Evolutionary conservation across 2,797 vertebrate species (phyloP).

Genomic region (Limosa lapponica): DNA sequence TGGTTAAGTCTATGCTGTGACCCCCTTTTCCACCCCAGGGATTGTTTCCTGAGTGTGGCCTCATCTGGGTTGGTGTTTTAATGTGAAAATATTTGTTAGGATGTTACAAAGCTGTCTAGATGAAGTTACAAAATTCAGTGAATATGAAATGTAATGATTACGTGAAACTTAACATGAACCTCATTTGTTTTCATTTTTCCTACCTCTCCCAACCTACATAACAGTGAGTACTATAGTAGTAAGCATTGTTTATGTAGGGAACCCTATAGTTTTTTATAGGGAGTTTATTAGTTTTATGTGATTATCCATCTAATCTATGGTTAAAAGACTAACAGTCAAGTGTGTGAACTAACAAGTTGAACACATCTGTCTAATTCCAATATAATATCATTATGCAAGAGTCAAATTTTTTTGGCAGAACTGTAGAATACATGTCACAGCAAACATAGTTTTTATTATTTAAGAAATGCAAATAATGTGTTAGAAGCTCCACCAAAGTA

Average conservation of each 20-base stretch:
- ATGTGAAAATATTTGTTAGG: background rate
- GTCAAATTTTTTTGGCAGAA: background rate
- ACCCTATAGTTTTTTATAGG: background rate
- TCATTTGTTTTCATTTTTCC: background rate
- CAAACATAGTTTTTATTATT: background rate
- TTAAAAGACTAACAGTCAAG: background rate
- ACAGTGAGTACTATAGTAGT: background rate
- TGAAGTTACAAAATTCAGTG: background rate
- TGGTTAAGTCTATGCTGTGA: slow-evolving; percentile 1
- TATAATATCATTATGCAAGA: background rate
- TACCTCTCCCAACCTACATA: background rate
- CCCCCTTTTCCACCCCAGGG: background rate
- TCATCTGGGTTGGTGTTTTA: background rate
- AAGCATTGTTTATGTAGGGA: background rate
- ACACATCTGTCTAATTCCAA: background rate
- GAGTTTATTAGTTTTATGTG: background rate
- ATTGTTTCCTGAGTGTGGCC: background rate
- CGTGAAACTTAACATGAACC: background rate
- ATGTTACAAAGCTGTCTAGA: background rate
- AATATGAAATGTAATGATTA: background rate
- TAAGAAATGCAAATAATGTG: background rate
- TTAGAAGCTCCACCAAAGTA: background rate
- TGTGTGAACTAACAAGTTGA: background rate
- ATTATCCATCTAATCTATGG: background rate
- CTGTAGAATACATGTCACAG: background rate